Evolutionary conservation across 2,888 invertebrate species (phyloP).

Genomic region (Merodon equestris): DNA sequence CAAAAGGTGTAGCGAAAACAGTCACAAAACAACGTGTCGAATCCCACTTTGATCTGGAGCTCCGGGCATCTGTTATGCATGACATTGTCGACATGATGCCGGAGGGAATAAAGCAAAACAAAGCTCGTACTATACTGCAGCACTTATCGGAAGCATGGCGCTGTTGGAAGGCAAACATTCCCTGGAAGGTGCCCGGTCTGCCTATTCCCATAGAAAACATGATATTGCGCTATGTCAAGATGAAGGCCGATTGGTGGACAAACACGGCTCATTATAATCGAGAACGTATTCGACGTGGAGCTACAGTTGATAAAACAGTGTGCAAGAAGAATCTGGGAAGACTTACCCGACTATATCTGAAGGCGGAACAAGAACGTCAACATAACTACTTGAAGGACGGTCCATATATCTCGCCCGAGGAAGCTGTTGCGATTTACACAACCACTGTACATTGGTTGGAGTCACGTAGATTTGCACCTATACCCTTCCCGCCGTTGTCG

Average conservation of each 20-base stretch:
- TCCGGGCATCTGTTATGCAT: slow-evolving; percentile 97
- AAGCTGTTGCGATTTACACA: slow-evolving; percentile 99
- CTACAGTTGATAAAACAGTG: slow-evolving; percentile 99
- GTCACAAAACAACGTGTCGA: slow-evolving; percentile 99
- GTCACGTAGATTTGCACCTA: slow-evolving; percentile 98
- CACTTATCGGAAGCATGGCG: slow-evolving; percentile 99
- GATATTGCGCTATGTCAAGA: slow-evolving; percentile 99
- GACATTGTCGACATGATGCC: slow-evolving; percentile 99
- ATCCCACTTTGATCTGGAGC: slow-evolving; percentile 98
- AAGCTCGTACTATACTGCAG: slow-evolving; percentile 98
- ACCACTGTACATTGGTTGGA: slow-evolving; percentile 99
- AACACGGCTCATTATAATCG: slow-evolving; percentile 99
- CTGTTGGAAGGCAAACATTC: slow-evolving; percentile 99
- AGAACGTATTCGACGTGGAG: slow-evolving; percentile 98
- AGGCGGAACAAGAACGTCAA: slow-evolving; percentile 98
- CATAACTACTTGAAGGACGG: slow-evolving; percentile 99
- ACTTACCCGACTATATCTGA: slow-evolving; percentile 96
- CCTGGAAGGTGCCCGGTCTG: slow-evolving; percentile 99
- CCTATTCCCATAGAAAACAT: slow-evolving; percentile 99
- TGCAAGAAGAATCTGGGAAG: slow-evolving; percentile 99
- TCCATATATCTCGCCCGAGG: slow-evolving; percentile 99
- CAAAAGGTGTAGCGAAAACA: slow-evolving; percentile 99
- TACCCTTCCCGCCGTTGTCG: slow-evolving; percentile 99
- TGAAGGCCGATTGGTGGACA: slow-evolving; percentile 99
- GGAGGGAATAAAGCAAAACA: slow-evolving; percentile 99